A percentile compares a stretch with the other conserved stretches of the same genome.
Evolutionary conservation across 2,797 vertebrate genomes (phyloP).

Genomic region (Dermochelys coriacea): DNA sequence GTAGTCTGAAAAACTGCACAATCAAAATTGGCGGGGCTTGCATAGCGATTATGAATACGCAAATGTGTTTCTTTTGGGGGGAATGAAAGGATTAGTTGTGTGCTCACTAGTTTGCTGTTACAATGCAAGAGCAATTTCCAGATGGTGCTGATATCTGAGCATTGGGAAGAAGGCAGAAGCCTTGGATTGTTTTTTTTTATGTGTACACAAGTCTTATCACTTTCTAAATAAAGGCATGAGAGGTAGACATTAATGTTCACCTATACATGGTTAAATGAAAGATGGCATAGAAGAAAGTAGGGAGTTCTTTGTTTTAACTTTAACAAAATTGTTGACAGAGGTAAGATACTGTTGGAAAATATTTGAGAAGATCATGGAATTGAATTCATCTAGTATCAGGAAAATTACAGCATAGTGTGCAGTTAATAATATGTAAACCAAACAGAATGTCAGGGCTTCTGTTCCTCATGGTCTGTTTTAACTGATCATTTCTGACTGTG

Average conservation of each 20-base stretch:
- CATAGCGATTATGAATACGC: not conserved
- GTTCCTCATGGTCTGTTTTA: constrained; percentile 13
- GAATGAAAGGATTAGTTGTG: not conserved
- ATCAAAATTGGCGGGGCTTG: not conserved
- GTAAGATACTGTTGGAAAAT: constrained; percentile 36
- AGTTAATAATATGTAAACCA: not conserved
- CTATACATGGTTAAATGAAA: constrained; percentile 4
- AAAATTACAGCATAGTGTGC: constrained; percentile 16
- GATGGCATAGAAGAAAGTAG: not conserved
- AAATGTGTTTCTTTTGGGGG: not conserved
- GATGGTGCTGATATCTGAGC: not conserved
- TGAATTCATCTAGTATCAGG: not conserved
- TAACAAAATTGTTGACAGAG: constrained; percentile 41
- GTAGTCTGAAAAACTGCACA: not conserved
- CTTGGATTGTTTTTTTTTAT: constrained; percentile 6
- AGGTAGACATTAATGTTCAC: constrained; percentile 6
- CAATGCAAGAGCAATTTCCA: constrained; percentile 15
- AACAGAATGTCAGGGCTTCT: not conserved
- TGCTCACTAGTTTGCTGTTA: not conserved
- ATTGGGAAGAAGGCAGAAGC: not conserved
- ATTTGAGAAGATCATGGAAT: not conserved
- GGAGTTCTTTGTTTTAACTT: not conserved
- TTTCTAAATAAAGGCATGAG: not conserved
- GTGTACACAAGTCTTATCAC: not conserved
- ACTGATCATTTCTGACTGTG: not conserved